Percentiles rank a stretch among this genome's conserved stretches.
These are phyloP conservation scores for Centropyge bicolor DNA, from an alignment of 2,797 vertebrate genomes.

Conservation along the genomic window DNA sequence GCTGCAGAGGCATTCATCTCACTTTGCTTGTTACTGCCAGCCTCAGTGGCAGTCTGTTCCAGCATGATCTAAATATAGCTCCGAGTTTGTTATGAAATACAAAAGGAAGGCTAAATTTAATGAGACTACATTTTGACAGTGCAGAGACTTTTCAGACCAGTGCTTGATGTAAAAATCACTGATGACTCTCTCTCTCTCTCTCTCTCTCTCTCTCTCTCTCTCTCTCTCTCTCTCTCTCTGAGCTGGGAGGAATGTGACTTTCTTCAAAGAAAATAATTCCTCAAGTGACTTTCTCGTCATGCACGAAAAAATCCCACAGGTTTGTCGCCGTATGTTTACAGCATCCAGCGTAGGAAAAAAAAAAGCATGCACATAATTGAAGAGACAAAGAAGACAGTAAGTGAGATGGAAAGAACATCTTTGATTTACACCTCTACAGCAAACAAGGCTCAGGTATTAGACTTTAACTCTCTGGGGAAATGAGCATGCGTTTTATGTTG, in stretches of 20 bases:
- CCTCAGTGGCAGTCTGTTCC: constrained; percentile 69
- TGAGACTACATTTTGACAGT: constrained; percentile 70
- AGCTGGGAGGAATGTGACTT: constrained; percentile 15
- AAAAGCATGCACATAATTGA: constrained; percentile 47
- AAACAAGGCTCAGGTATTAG: constrained; percentile 31
- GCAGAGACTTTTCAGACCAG: constrained; percentile 62
- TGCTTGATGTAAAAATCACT: constrained; percentile 65
- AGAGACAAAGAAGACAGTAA: constrained; percentile 21
- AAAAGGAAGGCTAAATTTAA: constrained; percentile 80
- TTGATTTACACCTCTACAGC: constrained; percentile 43
- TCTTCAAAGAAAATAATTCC: constrained; percentile 62
- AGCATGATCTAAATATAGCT: constrained; percentile 80
- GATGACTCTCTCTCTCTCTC: constrained; percentile 52
- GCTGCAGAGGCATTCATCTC: constrained; percentile 74
- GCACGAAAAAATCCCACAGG: constrained; percentile 53
- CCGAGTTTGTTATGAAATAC: constrained; percentile 79
- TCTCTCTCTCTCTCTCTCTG: not conserved
- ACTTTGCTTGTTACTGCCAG: constrained; percentile 75
- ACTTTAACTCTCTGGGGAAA: constrained; percentile 37
- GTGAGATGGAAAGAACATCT: constrained; percentile 52
- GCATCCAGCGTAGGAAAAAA: not conserved
- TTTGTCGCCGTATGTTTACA: constrained; percentile 54
- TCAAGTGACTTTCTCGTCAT: constrained; percentile 47
- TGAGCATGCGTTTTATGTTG: constrained; percentile 31
- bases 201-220: constrained; percentile 7